A percentile compares a stretch with the other conserved stretches of the same genome.
These are phyloP conservation scores for Protobothrops mucrosquamatus DNA, from an alignment of 2,113 vertebrate species.

Conservation along the genomic window DNA sequence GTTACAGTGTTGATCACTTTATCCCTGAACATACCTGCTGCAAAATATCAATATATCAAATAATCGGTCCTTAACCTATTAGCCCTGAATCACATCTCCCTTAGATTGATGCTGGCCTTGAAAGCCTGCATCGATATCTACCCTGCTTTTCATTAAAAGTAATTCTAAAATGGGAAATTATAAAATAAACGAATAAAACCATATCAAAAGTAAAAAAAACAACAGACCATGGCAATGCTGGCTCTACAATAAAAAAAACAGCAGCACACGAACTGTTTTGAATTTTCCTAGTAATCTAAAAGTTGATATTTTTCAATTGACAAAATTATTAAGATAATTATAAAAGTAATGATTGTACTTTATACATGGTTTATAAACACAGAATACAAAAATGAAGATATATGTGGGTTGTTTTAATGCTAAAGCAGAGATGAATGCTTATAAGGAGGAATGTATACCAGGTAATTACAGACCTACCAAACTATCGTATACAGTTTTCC, in stretches of 20 bases:
- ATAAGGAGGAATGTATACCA: neutral
- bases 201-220: neutral
- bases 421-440: neutral
- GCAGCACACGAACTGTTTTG: neutral
- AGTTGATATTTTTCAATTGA: neutral
- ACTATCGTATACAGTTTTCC: constrained; percentile 86
- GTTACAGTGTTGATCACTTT: neutral
- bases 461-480: constrained; percentile 67
- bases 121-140: neutral
- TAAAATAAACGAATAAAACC: neutral
- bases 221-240: neutral
- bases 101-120: neutral
- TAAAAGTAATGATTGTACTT: too few relatives aligned
- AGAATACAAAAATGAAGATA: neutral
- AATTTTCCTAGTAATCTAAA: neutral
- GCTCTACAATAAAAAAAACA: neutral
- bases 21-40: neutral
- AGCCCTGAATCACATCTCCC: neutral
- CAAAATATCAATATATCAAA: neutral
- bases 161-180: neutral
- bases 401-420: neutral
- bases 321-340: neutral
- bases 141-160: neutral
- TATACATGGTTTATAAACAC: neutral
- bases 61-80: neutral